Percentiles rank a stretch among this genome's conserved stretches.
Conservation (phyloP, 2,888 invertebrate genomes). For the Polyommatus iphigenia region DNA sequence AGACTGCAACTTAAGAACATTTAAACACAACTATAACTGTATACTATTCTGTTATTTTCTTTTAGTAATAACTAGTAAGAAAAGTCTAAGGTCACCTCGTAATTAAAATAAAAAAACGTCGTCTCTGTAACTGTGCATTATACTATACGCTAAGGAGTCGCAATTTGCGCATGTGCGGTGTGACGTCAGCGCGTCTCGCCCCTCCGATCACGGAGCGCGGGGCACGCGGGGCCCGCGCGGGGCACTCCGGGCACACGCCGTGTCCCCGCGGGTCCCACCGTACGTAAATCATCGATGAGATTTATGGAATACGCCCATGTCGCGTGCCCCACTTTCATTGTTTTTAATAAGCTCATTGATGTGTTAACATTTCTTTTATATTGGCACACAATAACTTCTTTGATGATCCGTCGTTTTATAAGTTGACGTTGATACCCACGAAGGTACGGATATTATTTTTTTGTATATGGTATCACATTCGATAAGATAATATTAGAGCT, state of each 20-base stretch:
- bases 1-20: too few species aligned
- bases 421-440: not conserved
- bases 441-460: not conserved
- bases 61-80: too few species aligned
- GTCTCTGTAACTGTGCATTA: slow-evolving; percentile 49
- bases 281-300: slow-evolving; percentile 48
- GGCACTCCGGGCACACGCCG: slow-evolving; percentile 43
- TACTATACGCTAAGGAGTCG: slow-evolving; percentile 61
- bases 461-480: not conserved
- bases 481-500: not conserved
- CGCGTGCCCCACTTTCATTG: slow-evolving; percentile 39
- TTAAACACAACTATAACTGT: too few species aligned
- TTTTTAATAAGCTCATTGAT: slow-evolving; percentile 18
- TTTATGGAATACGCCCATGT: slow-evolving; percentile 44
- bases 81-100: not conserved
- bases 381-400: not conserved
- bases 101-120: not conserved
- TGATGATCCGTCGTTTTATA: not conserved
- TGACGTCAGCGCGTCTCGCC: slow-evolving; percentile 69
- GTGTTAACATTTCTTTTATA: slow-evolving; percentile 14
- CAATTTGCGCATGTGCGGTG: slow-evolving; percentile 63
- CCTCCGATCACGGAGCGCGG: slow-evolving; percentile 45
- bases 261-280: slow-evolving; percentile 1
- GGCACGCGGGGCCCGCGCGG: slow-evolving; percentile 45
- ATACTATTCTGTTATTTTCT: too few species aligned